These are phyloP conservation scores for Gymnogyps californianus DNA, from an alignment of 2,113 vertebrate genomes.

Conservation along the genomic window DNA sequence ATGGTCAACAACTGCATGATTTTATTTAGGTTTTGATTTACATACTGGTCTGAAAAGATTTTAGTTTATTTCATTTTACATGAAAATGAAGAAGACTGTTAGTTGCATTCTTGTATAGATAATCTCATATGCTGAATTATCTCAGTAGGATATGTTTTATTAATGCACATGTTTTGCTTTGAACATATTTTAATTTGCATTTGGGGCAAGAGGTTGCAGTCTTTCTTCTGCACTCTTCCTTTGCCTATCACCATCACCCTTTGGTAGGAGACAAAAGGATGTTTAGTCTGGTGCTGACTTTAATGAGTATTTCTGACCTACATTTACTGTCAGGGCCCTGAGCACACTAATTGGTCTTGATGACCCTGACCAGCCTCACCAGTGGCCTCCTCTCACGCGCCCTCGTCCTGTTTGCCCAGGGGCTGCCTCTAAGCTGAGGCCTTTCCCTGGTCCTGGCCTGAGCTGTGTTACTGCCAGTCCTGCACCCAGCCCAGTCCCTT, in stretches of 20 bases:
- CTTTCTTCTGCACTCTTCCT: neutral
- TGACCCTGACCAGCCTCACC: neutral
- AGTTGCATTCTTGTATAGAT: neutral
- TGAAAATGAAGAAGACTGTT: neutral
- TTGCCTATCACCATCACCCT: neutral
- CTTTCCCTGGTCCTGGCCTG: neutral
- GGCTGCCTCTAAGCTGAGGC: neutral
- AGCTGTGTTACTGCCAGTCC: neutral
- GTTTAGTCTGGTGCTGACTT: neutral
- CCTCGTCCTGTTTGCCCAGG: neutral
- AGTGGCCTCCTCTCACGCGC: rapidly evolving
- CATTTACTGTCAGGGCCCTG: neutral
- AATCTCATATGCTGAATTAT: neutral
- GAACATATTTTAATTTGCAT: neutral
- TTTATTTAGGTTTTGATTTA: slow-evolving; percentile 35
- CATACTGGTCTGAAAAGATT: neutral
- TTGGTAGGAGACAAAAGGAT: neutral
- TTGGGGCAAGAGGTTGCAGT: neutral
- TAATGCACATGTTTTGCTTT: neutral
- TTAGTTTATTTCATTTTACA: neutral
- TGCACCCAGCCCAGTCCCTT: neutral
- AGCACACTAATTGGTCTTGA: neutral
- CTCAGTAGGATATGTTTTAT: neutral
- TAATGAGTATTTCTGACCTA: neutral
- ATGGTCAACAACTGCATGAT: neutral